phyloP scores from a whole-genome alignment of 2,888 invertebrate genomes.

The Acronicta alni region DNA sequence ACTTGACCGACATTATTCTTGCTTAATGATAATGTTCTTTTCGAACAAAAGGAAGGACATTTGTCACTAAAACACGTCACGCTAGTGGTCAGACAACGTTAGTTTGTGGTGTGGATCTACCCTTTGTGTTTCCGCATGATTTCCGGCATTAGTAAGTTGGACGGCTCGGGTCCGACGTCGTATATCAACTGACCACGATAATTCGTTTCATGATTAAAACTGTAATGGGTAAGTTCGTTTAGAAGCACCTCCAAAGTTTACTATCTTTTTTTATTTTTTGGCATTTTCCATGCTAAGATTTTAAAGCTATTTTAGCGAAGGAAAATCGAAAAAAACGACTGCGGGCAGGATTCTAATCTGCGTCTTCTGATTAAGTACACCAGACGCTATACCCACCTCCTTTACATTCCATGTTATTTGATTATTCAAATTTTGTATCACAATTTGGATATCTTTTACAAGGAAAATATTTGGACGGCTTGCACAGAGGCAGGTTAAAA shows the following conservation, averaged over 20 bases:
- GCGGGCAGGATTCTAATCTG: too few species aligned
- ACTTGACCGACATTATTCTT: slow-evolving; percentile 35
- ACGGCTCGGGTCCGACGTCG: slow-evolving; percentile 34
- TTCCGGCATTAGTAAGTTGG: slow-evolving; percentile 49
- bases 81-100: slow-evolving; percentile 31
- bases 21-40: slow-evolving; percentile 51
- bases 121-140: slow-evolving; percentile 50
- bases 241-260: background rate
- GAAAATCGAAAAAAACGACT: too few species aligned
- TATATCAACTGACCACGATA: slow-evolving; percentile 47
- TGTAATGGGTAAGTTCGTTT: slow-evolving; percentile 12
- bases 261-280: too few species aligned
- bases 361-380: too few species aligned
- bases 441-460: too few species aligned
- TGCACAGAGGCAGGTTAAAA: too few species aligned
- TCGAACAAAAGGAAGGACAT: slow-evolving; percentile 47
- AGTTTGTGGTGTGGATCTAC: slow-evolving; percentile 46
- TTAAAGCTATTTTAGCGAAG: too few species aligned
- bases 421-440: too few species aligned
- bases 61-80: slow-evolving; percentile 51
- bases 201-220: slow-evolving; percentile 46
- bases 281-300: too few species aligned
- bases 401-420: too few species aligned
- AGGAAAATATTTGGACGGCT: too few species aligned
- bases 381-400: too few species aligned